Percentiles rank a stretch among this genome's conserved stretches.
phyloP scores from a whole-genome alignment of 2,113 vertebrate species.

The Anarhynchus alexandrinus region DNA sequence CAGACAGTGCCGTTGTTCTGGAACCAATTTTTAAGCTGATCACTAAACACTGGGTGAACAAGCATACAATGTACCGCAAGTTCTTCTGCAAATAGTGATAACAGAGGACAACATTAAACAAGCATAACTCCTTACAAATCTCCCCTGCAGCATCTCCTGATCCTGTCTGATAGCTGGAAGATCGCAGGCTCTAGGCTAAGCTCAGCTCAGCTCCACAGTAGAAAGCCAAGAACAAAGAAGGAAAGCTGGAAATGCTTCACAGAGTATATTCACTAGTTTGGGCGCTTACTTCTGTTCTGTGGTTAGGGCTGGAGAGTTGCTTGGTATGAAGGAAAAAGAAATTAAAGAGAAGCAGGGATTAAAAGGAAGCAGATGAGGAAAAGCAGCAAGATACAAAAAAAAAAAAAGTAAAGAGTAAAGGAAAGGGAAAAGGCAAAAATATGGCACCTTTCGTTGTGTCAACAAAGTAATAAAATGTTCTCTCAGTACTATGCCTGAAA shows the following conservation, averaged over 20 bases:
- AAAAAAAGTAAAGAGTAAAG: not conserved
- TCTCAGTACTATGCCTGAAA: not conserved
- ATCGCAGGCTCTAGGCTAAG: not conserved
- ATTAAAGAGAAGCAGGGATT: not conserved
- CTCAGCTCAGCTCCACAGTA: not conserved
- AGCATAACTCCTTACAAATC: not conserved
- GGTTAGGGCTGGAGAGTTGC: not conserved
- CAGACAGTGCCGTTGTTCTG: not conserved
- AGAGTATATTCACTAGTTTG: not conserved
- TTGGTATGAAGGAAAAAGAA: not conserved
- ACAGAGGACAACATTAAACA: not conserved
- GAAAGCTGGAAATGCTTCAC: not conserved
- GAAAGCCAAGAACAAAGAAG: not conserved
- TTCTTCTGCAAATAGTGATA: not conserved
- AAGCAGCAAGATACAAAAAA: not conserved
- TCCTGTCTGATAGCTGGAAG: not conserved
- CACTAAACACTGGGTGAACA: not conserved
- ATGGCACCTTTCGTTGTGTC: not conserved
- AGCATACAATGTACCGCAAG: accelerated
- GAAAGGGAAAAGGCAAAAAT: not conserved
- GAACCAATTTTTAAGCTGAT: not conserved
- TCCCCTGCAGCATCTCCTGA: not conserved
- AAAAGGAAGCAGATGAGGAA: not conserved
- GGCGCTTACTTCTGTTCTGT: not conserved
- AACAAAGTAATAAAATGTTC: not conserved